phyloP scores from a whole-genome alignment of 2,797 vertebrate genomes.

The Percopsis omiscomaycus region DNA sequence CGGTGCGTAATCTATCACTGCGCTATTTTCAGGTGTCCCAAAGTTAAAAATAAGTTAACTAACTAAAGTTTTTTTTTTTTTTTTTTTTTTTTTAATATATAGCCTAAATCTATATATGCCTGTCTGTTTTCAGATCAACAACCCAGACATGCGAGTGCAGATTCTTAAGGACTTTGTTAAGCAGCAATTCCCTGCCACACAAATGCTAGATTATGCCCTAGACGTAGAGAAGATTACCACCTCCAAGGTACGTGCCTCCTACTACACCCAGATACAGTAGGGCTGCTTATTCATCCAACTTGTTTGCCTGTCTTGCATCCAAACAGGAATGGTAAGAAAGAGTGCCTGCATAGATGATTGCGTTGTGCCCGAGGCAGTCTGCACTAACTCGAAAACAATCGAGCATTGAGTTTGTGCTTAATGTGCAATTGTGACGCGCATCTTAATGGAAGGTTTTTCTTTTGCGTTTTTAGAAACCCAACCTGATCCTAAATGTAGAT shows the following conservation, averaged over 20 bases:
- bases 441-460: neutral
- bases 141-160: conserved; percentile 94
- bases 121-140: conserved; percentile 84
- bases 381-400: neutral
- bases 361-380: neutral
- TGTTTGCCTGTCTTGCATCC: neutral
- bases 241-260: conserved; percentile 83
- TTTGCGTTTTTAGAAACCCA: conserved; percentile 86
- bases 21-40: neutral
- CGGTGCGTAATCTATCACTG: conserved; percentile 72
- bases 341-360: neutral
- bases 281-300: neutral
- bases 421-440: neutral
- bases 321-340: neutral
- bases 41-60: too few species aligned
- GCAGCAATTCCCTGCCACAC: conserved; percentile 89
- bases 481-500: conserved; percentile 97
- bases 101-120: neutral
- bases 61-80: neutral
- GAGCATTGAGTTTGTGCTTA: neutral
- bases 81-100: neutral
- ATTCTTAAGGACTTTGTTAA: conserved; percentile 93
- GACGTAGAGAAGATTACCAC: conserved; percentile 98
- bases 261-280: neutral
- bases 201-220: conserved; percentile 90